Base-by-base conservation (phyloP, 2,113 vertebrate genomes). In the Anguilla japonica region DNA sequence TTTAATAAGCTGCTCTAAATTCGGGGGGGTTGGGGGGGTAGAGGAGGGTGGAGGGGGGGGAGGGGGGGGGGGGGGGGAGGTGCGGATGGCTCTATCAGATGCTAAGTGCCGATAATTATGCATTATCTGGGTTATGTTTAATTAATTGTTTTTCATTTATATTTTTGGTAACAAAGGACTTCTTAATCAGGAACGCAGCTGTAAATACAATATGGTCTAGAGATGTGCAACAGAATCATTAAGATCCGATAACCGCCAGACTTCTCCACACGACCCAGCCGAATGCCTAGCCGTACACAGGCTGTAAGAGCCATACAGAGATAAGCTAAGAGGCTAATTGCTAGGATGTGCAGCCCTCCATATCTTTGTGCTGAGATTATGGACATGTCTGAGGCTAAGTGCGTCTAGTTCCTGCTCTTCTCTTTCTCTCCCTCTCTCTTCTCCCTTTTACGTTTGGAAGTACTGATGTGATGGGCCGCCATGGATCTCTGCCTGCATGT, bases 141-240 rank as follows among this genome's bases (percentile, higher is more conserved):
- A 95, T 95, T 96, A 93, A 94, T 94, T 92, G 90, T 93, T 43
- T 41, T 29, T 53, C 91, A 93, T 94, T 93, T 88, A 75, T 83
- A 88, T 91, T 94, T 94, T 89, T 40, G 91, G 88, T 89, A 91
- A 90, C 88, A 89, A 90, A 86, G 63, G 40, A 85, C 88, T 90
- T 90, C 93, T 90, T 91, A 87, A 80, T 43, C 81, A 86, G 84
- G 87, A 83, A 87, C 84, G 90, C 90, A 89, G 92, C 91, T 91
- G 92, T 92, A 94, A 95, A 94, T 92, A 94, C 60, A 75, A 75
- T 34, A 75, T 75, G 71, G 67, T 75, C 71, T 34, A 11, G 26
- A 75, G 71, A 75, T 75, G 71, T 75, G 71, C n/a, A 9, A 34
- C 71, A 13, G n/a, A 75, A 75, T 29, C 26, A 2, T 75, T 75